A percentile compares a stretch with the other conserved stretches of the same genome.
Evolutionary conservation across 1,140 invertebrate genomes (phyloP).

Genomic region (Dendroctonus valens): DNA sequence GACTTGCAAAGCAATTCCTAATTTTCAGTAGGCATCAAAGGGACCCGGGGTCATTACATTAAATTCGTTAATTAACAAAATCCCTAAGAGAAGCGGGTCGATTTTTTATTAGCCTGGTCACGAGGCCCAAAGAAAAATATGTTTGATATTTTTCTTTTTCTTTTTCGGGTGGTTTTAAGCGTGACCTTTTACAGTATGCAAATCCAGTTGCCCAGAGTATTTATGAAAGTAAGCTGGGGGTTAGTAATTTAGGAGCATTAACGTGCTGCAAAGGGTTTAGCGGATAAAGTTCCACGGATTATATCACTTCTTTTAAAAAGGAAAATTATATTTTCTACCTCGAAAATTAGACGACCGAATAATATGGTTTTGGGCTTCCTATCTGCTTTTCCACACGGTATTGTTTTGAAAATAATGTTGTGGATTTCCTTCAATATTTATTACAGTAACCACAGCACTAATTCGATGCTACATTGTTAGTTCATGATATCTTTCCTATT

Average conservation of each 20-base stretch:
- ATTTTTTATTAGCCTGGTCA: slow-evolving; percentile 1
- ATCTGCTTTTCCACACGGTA: no score
- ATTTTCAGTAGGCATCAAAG: background rate
- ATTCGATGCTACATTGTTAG: no score
- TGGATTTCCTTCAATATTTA: no score
- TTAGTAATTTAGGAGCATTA: slow-evolving; percentile 24
- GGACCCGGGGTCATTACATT: slow-evolving; percentile 2
- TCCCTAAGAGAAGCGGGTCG: background rate
- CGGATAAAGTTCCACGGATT: slow-evolving; percentile 5
- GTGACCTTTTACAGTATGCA: slow-evolving; percentile 21
- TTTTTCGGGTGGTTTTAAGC: slow-evolving; percentile 8
- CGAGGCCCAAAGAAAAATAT: slow-evolving; percentile 14
- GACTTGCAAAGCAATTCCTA: background rate
- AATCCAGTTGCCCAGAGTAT: slow-evolving; percentile 17
- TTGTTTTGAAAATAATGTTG: no score
- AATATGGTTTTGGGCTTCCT: no score
- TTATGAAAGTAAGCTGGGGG: slow-evolving; percentile 23
- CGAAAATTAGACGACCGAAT: no score
- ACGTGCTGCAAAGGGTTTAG: slow-evolving; percentile 14
- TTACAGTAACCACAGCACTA: no score
- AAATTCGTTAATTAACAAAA: slow-evolving; percentile 15
- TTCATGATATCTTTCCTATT: no score
- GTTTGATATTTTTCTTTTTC: slow-evolving; percentile 21
- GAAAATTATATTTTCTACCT: no score
- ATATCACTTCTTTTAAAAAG: slow-evolving; percentile 2